Evolutionary conservation across 2,888 invertebrate genomes (phyloP).

Genomic region (Yponomeuta plumbellus): DNA sequence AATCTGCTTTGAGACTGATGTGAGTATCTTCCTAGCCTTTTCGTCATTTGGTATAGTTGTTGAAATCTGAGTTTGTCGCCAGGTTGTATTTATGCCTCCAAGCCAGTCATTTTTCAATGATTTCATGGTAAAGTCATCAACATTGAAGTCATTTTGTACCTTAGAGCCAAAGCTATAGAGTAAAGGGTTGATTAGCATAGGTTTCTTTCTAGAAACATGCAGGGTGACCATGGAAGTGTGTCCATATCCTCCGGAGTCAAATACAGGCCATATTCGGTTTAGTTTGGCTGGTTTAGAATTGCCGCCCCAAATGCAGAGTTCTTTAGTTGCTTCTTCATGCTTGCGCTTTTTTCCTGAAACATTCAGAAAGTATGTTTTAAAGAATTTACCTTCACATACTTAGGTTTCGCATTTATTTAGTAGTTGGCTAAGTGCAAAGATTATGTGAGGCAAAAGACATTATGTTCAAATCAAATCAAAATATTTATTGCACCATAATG

Average conservation of each 20-base stretch:
- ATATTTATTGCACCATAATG: no score
- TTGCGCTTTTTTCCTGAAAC: slow-evolving; percentile 64
- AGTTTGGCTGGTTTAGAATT: slow-evolving; percentile 53
- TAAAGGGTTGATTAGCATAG: slow-evolving; percentile 43
- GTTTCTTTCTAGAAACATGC: slow-evolving; percentile 41
- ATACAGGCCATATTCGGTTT: slow-evolving; percentile 69
- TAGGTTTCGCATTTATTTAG: no score
- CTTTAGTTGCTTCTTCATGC: slow-evolving; percentile 42
- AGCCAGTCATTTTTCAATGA: slow-evolving; percentile 44
- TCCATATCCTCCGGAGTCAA: slow-evolving; percentile 69
- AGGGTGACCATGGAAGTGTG: slow-evolving; percentile 45
- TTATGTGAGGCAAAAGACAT: no score
- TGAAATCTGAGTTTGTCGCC: slow-evolving; percentile 53
- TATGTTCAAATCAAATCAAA: no score
- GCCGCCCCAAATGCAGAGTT: slow-evolving; percentile 51
- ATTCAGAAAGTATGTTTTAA: not conserved
- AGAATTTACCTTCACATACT: no score
- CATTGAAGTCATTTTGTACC: slow-evolving; percentile 19
- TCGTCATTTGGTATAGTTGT: slow-evolving; percentile 49
- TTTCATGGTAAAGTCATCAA: slow-evolving; percentile 35
- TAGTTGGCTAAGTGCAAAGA: no score
- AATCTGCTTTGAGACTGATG: slow-evolving; percentile 62
- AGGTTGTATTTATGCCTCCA: slow-evolving; percentile 50
- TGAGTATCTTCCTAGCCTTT: slow-evolving; percentile 54
- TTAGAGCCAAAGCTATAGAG: slow-evolving; percentile 33